Conservation (phyloP, 2,888 invertebrate species). For the Limulus polyphemus region DNA sequence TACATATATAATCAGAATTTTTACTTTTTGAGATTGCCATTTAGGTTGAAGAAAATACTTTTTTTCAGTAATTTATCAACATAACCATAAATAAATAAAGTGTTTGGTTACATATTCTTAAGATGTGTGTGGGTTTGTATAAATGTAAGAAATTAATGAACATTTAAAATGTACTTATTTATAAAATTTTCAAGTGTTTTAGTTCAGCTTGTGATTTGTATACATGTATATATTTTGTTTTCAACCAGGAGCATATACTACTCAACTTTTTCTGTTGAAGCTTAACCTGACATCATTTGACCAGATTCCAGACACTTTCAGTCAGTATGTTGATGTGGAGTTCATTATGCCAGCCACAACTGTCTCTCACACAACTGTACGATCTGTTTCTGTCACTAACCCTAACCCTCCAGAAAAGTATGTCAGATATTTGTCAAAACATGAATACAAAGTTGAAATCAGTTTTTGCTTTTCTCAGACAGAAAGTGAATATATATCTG, state of each 20-base stretch:
- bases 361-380: slow-evolving; percentile 81
- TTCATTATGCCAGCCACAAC: slow-evolving; percentile 98
- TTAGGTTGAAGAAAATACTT: no score
- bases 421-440: slow-evolving; percentile 87
- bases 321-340: slow-evolving; percentile 78
- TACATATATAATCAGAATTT: no score
- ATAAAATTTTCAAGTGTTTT: no score
- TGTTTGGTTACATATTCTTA: no score
- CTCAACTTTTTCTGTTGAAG: slow-evolving; percentile 85
- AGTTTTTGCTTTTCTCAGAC: slow-evolving; percentile 59
- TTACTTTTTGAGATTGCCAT: no score
- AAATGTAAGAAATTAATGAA: no score
- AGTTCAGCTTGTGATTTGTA: no score
- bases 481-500: slow-evolving; percentile 24
- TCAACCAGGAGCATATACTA: slow-evolving; percentile 80
- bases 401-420: slow-evolving; percentile 95
- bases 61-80: no score
- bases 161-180: no score
- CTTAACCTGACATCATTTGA: slow-evolving; percentile 95
- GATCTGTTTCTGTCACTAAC: slow-evolving; percentile 68
- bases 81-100: no score
- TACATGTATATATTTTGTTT: no score
- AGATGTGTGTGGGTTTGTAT: no score
- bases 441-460: slow-evolving; percentile 88
- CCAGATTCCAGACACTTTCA: slow-evolving; percentile 85